These are phyloP conservation scores for Piezodorus guildinii DNA, from an alignment of 1,140 invertebrate genomes.

Conservation along the genomic window DNA sequence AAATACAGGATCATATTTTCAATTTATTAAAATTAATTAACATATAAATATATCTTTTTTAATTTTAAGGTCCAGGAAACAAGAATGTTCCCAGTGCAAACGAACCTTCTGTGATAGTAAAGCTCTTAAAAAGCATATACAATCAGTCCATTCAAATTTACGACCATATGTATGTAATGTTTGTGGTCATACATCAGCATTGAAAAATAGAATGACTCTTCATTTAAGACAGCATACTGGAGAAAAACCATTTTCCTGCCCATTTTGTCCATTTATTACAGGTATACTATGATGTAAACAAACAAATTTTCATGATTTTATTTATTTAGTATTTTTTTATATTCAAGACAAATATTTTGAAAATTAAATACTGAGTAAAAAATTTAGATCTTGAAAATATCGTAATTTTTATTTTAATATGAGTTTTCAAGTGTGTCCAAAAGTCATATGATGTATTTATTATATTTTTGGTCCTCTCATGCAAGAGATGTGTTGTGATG, in stretches of 20 bases:
- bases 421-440: too few relatives aligned
- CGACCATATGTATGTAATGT: conserved; percentile 57
- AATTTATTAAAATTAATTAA: too few relatives aligned
- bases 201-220: conserved; percentile 49
- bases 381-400: too few relatives aligned
- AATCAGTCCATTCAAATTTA: conserved; percentile 54
- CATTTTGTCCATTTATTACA: conserved; percentile 27
- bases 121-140: conserved; percentile 47
- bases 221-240: conserved; percentile 65
- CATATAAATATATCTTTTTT: neutral
- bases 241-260: conserved; percentile 31
- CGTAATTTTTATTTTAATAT: too few relatives aligned
- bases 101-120: conserved; percentile 46
- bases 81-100: conserved; percentile 41
- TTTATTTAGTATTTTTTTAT: too few relatives aligned
- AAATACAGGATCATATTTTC: neutral
- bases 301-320: too few relatives aligned
- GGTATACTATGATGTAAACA: conserved; percentile 21
- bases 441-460: too few relatives aligned
- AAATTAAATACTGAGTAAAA: too few relatives aligned
- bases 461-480: too few relatives aligned
- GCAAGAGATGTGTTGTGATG: too few relatives aligned
- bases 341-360: too few relatives aligned
- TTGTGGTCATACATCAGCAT: conserved; percentile 57
- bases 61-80: conserved; percentile 30